These are phyloP conservation scores for Andrena camellia DNA, from an alignment of 2,888 invertebrate species.

Conservation along the genomic window DNA sequence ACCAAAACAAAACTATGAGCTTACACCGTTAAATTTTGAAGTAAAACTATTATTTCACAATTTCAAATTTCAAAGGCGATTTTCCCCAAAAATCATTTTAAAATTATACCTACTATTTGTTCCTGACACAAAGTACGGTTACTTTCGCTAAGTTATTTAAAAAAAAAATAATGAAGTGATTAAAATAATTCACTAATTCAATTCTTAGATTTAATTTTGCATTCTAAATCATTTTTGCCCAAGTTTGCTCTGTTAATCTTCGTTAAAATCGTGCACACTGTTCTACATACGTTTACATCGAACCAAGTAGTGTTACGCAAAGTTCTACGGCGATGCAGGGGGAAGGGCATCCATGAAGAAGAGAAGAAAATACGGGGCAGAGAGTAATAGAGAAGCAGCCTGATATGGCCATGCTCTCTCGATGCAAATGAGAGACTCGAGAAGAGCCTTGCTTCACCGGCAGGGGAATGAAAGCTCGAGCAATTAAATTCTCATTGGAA, in stretches of 20 bases:
- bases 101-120: too few relatives aligned
- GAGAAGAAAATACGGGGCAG: constrained; percentile 33
- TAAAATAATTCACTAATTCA: too few relatives aligned
- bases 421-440: constrained; percentile 76
- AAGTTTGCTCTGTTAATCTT: not conserved
- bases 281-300: not conserved
- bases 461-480: constrained; percentile 72
- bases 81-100: too few relatives aligned
- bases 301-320: constrained; percentile 14
- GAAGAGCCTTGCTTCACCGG: constrained; percentile 45
- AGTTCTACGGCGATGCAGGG: not conserved
- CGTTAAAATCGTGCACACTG: not conserved
- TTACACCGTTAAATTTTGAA: too few relatives aligned
- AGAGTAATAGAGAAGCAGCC: constrained; percentile 75
- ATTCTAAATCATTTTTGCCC: too few relatives aligned
- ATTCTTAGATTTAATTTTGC: too few relatives aligned
- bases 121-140: too few relatives aligned
- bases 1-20: too few relatives aligned
- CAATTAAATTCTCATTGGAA: constrained; percentile 81
- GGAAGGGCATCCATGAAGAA: constrained; percentile 19
- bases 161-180: too few relatives aligned
- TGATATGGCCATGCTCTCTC: constrained; percentile 78
- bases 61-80: too few relatives aligned
- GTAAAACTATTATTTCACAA: too few relatives aligned
- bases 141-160: too few relatives aligned